Evolutionary conservation across 2,113 vertebrate genomes (phyloP).

Genomic region (Steatornis caripensis): DNA sequence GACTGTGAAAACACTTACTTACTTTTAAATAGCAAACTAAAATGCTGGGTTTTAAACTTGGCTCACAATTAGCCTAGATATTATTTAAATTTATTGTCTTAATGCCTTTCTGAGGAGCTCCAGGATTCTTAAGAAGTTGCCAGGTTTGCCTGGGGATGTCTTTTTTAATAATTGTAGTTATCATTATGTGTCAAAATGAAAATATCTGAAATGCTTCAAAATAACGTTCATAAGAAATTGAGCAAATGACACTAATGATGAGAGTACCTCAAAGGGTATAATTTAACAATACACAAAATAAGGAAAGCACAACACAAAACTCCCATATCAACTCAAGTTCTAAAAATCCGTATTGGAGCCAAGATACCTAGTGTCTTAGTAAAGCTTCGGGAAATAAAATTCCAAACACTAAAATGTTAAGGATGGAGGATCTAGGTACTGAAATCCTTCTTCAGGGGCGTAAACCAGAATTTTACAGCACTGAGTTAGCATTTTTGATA

Average conservation of each 20-base stretch:
- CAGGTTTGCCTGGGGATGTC: neutral
- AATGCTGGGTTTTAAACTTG: conserved; percentile 8
- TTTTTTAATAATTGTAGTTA: conserved; percentile 53
- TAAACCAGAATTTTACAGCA: conserved; percentile 35
- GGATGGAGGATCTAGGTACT: neutral
- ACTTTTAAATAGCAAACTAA: conserved; percentile 12
- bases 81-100: conserved; percentile 38
- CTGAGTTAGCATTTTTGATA: conserved; percentile 38
- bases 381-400: neutral
- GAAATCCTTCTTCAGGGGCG: conserved; percentile 14
- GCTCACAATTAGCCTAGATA: conserved; percentile 6
- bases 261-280: conserved; percentile 16
- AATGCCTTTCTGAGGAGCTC: conserved; percentile 15
- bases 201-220: conserved; percentile 44
- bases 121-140: conserved; percentile 8
- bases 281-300: conserved; percentile 29
- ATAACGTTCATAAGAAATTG: conserved; percentile 25
- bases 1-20: neutral
- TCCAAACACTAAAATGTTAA: neutral
- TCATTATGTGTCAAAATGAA: conserved; percentile 42
- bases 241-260: conserved; percentile 47
- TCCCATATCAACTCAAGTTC: conserved; percentile 12
- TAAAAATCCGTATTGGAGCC: conserved; percentile 5
- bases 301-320: conserved; percentile 32
- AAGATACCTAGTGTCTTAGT: conserved; percentile 6